These are phyloP conservation scores for Grus americana DNA, from an alignment of 2,113 vertebrate species.

Conservation along the genomic window DNA sequence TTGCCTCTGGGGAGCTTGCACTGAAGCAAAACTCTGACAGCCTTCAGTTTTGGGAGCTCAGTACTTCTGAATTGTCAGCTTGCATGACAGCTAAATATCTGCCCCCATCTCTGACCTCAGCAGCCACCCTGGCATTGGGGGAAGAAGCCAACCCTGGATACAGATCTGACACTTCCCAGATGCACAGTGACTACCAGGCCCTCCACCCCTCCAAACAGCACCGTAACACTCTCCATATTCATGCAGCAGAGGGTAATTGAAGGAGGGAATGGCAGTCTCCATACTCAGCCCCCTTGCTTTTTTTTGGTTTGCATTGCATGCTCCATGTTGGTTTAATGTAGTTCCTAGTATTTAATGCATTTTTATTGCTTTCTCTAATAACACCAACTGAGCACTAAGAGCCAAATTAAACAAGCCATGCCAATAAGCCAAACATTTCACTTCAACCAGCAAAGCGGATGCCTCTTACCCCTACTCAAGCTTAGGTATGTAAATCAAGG, in stretches of 20 bases:
- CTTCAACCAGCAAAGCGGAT: slow-evolving; percentile 12
- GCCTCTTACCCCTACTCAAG: not conserved
- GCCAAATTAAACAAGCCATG: slow-evolving; percentile 59
- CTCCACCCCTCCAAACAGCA: not conserved
- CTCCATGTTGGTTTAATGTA: slow-evolving; percentile 35
- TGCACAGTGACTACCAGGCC: not conserved
- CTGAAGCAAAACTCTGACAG: not conserved
- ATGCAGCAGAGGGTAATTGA: not conserved
- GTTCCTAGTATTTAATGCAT: not conserved
- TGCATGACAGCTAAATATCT: not conserved
- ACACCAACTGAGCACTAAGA: not conserved
- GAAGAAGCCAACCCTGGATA: not conserved
- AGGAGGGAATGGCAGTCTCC: not conserved
- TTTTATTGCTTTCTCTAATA: slow-evolving; percentile 66
- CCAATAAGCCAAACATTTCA: slow-evolving; percentile 48
- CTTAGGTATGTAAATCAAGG: not conserved
- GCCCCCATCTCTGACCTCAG: not conserved
- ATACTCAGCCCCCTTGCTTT: not conserved
- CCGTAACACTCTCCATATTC: not conserved
- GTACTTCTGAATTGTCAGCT: not conserved
- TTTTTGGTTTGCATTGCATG: not conserved
- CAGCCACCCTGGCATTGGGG: not conserved
- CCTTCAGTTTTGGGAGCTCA: not conserved
- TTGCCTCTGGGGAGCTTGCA: not conserved
- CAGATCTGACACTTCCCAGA: not conserved